Base-by-base conservation (phyloP, 2,888 invertebrate genomes). In the Parnassius orleans region DNA sequence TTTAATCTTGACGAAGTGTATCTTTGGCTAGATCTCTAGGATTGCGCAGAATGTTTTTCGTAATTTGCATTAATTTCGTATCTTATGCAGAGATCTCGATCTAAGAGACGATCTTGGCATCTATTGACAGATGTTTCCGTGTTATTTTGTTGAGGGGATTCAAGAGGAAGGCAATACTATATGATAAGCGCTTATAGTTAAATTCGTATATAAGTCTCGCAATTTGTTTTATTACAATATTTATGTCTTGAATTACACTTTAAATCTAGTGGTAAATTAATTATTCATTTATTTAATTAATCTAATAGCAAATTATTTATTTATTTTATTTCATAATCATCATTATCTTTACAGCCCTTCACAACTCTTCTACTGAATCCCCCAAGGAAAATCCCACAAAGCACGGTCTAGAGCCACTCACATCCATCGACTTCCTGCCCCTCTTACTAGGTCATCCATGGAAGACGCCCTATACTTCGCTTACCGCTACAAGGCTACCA, bases 41-140 rank as follows among this genome's bases (percentile, higher is more conserved):
- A 77, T 73, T 69, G 72, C 72, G 65, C 61, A 63, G 73, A 68
- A 73, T 78, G 74, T 79, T 80, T 81, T 80, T 79, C 76, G 75
- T 72, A 76, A 83, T 83, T 81, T 81, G 76, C 80, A 79, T 83
- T 74, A 68, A 68, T 66, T 48, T 9, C 70, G 67, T 72, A 72
- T 73, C 68, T 64, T 44, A 53, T 44, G 60, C 47, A 47, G 59
- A 56, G 60, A 61, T 66, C 58, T 61, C 42, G 57, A 64, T 64
- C 64, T 57, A 57, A 15, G 48, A 61, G 53, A 11, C 33, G 61
- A 67, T 62, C 67, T 66, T 53, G 57, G 65, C 54, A 55, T 57
- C 51, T 41, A 52, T 62, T 53, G 60, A 41, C 52, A 41, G 50
- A 2, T 15, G 60, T 64, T 63, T 66, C 62, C 62, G 57, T 14